These are phyloP conservation scores for Aramus guarauna DNA, from an alignment of 2,113 vertebrate genomes.

Conservation along the genomic window DNA sequence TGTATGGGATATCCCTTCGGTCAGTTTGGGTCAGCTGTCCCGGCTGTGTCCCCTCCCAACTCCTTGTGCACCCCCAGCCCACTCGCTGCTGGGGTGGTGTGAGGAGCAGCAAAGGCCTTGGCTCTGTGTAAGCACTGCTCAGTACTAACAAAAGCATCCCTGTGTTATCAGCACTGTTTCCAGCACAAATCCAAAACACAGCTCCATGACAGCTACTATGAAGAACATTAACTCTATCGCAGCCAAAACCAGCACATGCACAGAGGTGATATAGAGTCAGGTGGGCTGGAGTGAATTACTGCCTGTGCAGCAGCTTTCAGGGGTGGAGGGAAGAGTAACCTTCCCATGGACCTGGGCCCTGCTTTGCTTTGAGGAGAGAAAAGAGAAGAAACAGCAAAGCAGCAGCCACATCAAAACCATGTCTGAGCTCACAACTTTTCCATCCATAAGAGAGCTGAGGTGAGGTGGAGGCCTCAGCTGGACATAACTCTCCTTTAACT, in stretches of 20 bases:
- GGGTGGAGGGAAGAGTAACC: not conserved
- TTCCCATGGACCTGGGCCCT: not conserved
- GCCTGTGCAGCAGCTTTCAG: not conserved
- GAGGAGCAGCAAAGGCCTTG: too few relatives aligned
- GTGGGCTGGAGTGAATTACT: rapidly evolving
- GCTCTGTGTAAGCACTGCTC: too few relatives aligned
- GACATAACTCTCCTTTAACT: not conserved
- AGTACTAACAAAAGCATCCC: too few relatives aligned
- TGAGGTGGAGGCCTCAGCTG: not conserved
- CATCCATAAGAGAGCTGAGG: not conserved
- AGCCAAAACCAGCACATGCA: not conserved
- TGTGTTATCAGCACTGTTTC: too few relatives aligned
- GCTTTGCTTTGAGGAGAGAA: not conserved
- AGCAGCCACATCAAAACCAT: not conserved
- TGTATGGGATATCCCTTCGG: too few relatives aligned
- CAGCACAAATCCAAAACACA: too few relatives aligned
- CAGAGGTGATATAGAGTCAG: not conserved
- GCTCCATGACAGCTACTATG: too few relatives aligned
- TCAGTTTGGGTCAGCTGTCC: too few relatives aligned
- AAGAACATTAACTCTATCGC: too few relatives aligned
- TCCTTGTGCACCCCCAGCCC: too few relatives aligned
- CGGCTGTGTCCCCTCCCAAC: too few relatives aligned
- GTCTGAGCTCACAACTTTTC: rapidly evolving
- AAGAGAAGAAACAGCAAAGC: not conserved
- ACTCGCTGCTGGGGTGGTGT: too few relatives aligned